Evolutionary conservation across 30 jellyfish, hydroid and myxozoan genomes (phyloP), one percentile per base, ranked within the genome.

Genomic region (Hydra vulgaris): DNA sequence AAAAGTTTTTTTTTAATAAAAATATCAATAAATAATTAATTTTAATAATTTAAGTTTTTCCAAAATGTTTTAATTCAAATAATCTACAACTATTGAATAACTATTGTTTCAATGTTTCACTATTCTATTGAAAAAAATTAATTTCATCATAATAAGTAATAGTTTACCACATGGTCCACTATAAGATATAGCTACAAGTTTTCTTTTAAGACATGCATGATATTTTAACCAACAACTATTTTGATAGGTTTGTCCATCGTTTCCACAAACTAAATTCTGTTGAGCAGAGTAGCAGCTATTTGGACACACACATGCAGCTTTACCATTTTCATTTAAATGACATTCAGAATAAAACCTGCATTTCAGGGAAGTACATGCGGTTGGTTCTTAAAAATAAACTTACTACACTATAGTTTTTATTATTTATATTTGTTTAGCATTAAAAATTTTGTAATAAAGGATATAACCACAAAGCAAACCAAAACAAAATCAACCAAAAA

Each of bases 81-180:
- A n/a, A n/a, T n/a, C n/a, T n/a, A n/a, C n/a, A n/a, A n/a, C n/a
- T 3, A 23, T n/a, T 25, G 56, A 21, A 26, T 17, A 18, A 7
- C 0, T n/a, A n/a, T n/a, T n/a, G n/a, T n/a, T 15, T 7, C 22
- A 16, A 17, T 26, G 53, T n/a, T n/a, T n/a, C n/a, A n/a, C n/a
- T n/a, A n/a, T n/a, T n/a, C n/a, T n/a, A n/a, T n/a, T n/a, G n/a
- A n/a, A n/a, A n/a, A n/a, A n/a, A n/a, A n/a, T n/a, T n/a, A n/a
- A n/a, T n/a, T n/a, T n/a, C n/a, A n/a, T 56, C n/a, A 56, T 56
- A 56, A 15, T 15, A 56, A 56, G n/a, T 17, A 27, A 19, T 15
- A 74, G 20, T 88, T 56, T 79, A 92, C 98, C 98, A 79, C 98
- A 92, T 74, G 86, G 96, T 74, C 98, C 98, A 23, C 80, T 54